Evolutionary conservation across 2,113 vertebrate genomes (phyloP).

Genomic region (Sinocyclocheilus anshuiensis): DNA sequence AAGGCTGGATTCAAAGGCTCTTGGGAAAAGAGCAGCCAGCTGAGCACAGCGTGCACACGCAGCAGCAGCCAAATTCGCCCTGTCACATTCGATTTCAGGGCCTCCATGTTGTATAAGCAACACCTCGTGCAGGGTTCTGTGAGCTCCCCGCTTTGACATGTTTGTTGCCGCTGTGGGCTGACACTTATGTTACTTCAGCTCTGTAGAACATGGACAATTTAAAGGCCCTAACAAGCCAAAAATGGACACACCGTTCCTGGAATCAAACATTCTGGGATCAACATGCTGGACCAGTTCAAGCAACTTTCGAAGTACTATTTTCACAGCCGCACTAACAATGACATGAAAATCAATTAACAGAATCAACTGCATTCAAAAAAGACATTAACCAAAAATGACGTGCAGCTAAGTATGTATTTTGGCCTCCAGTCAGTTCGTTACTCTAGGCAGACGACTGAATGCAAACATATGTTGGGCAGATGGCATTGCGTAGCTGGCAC

Average conservation of each 20-base stretch:
- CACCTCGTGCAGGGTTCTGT: constrained; percentile 69
- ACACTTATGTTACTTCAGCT: constrained; percentile 74
- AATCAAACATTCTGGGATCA: neutral
- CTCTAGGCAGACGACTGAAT: neutral
- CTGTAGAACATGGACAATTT: constrained; percentile 73
- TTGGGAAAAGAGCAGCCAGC: constrained; percentile 52
- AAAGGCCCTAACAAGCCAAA: constrained; percentile 29
- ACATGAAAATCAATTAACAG: neutral
- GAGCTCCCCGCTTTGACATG: constrained; percentile 61
- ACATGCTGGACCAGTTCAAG: neutral
- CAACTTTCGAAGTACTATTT: neutral
- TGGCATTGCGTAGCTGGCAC: constrained; percentile 60
- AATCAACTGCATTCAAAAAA: neutral
- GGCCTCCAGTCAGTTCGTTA: neutral
- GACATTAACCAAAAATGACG: neutral
- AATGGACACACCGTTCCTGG: constrained; percentile 11
- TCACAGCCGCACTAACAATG: neutral
- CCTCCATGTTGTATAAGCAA: constrained; percentile 72
- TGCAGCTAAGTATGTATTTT: neutral
- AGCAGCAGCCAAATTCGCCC: constrained; percentile 74
- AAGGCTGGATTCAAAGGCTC: constrained; percentile 61
- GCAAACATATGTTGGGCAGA: constrained; percentile 71
- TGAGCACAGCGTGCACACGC: constrained; percentile 47
- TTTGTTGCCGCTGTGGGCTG: constrained; percentile 51
- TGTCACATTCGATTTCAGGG: constrained; percentile 75